Evolutionary conservation across 2,888 invertebrate species (phyloP).

Genomic region (Tinea pellionella): DNA sequence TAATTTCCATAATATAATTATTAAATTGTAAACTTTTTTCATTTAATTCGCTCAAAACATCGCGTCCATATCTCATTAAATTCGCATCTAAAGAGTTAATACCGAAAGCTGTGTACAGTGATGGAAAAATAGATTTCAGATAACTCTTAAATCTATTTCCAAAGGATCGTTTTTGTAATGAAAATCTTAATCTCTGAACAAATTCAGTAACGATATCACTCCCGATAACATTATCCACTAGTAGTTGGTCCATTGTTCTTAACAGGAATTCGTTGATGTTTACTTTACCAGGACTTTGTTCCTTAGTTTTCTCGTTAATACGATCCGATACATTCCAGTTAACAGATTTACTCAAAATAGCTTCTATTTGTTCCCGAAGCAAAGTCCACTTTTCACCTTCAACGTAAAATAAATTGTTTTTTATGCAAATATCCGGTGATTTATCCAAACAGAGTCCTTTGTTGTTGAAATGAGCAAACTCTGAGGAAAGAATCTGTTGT

Average conservation of each 20-base stretch:
- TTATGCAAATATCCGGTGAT: slow-evolving; percentile 65
- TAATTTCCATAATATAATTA: slow-evolving; percentile 29
- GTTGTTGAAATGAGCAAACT: slow-evolving; percentile 59
- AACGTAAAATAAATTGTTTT: slow-evolving; percentile 64
- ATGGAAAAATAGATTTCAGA: slow-evolving; percentile 53
- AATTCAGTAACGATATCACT: neutral
- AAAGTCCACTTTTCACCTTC: slow-evolving; percentile 61
- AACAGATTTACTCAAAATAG: slow-evolving; percentile 36
- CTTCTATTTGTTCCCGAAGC: slow-evolving; percentile 42
- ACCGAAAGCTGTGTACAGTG: slow-evolving; percentile 43
- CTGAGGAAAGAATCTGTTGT: slow-evolving; percentile 56
- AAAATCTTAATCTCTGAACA: slow-evolving; percentile 26
- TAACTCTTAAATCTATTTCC: slow-evolving; percentile 46
- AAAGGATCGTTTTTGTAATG: slow-evolving; percentile 34
- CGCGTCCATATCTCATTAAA: neutral
- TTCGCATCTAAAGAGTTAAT: slow-evolving; percentile 29
- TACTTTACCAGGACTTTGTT: slow-evolving; percentile 36
- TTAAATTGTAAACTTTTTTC: neutral
- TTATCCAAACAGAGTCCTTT: slow-evolving; percentile 61
- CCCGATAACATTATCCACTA: slow-evolving; percentile 13
- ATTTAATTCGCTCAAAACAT: neutral
- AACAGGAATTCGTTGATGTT: slow-evolving; percentile 59
- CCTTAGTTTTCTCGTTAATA: neutral
- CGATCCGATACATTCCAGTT: slow-evolving; percentile 1
- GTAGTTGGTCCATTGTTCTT: slow-evolving; percentile 54